Base-by-base conservation (phyloP, 2,797 vertebrate genomes). In the Lacerta bilineata region DNA sequence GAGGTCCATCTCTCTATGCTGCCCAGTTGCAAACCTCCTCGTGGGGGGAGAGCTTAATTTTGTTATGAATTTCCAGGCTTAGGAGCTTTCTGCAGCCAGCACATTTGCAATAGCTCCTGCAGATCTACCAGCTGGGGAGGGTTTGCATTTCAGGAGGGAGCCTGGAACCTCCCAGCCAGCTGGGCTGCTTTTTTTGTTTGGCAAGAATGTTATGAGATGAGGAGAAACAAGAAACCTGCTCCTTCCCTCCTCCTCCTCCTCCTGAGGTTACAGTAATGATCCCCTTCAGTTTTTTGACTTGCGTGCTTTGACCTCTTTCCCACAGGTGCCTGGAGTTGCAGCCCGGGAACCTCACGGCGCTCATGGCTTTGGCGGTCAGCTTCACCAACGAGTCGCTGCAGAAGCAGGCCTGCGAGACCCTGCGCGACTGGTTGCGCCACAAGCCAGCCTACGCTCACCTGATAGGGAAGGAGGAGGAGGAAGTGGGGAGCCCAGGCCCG, bases 371-470 rank as follows among this genome's bases (percentile, higher is more conserved):
- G 93, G 98, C 99, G 0, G 99, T 99, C 87, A 99, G 99, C 93
- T 99, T 99, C 94, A 99, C 99, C 85, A 99, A 99, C 0, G 99
- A 99, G 91, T 99, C 99, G 6, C 95, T 99, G 94, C 99, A 99
- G 97, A 98, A 98, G 94, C 99, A 99, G 95, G 99, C 99, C 1
- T 99, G 99, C 74, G 98, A 99, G 95, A 98, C 98, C 1, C 97
- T 99, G 8, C 97, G 98, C 0, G 98, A 99, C 92, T 99, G 99
- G 99, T 95, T 99, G 29, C 98, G 96, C 91, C 98, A 98, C 95
- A 98, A 98, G 33, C 98, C 98, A 0, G 98, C 98, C 89, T 99
- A 99, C 76, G 95, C 92, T 59, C 97, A 98, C 59, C 97, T 99
- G 92, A 97, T 98, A 55, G 50, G 50, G 50, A 55, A 55, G 94